Conservation (phyloP, 1,140 invertebrate species). For the Halyomorpha halys region DNA sequence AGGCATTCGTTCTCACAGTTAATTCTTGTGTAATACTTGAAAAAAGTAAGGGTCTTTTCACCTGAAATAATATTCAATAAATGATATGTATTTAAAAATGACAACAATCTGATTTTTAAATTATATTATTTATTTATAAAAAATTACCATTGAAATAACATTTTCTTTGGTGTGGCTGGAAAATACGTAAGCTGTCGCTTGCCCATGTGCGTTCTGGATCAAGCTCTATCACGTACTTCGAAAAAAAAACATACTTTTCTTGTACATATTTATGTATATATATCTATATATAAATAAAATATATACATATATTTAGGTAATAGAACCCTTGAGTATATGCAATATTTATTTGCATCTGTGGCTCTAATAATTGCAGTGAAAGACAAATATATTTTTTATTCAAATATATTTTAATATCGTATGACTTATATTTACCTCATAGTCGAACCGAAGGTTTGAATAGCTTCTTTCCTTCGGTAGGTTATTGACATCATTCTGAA, state of each 20-base stretch:
- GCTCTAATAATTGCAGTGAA: too few species aligned
- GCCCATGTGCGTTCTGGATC: background rate
- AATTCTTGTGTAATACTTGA: background rate
- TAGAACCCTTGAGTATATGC: too few species aligned
- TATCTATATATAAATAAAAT: too few species aligned
- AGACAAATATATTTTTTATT: too few species aligned
- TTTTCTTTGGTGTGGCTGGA: background rate
- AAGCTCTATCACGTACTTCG: background rate
- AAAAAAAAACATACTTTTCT: background rate
- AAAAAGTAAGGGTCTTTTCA: background rate
- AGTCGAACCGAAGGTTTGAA: too few species aligned
- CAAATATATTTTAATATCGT: too few species aligned
- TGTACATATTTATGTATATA: too few species aligned
- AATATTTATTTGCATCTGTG: too few species aligned
- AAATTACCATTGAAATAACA: slow-evolving; percentile 10
- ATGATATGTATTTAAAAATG: background rate
- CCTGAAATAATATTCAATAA: background rate
- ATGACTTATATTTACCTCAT: too few species aligned
- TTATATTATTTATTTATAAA: background rate
- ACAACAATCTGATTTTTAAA: background rate
- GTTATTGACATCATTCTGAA: too few species aligned
- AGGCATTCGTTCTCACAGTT: slow-evolving; percentile 7
- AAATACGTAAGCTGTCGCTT: background rate
- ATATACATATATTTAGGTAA: too few species aligned
- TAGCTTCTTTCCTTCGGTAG: too few species aligned